Conservation (phyloP, 2,113 vertebrate species). For the Grammomys dolichurus region DNA sequence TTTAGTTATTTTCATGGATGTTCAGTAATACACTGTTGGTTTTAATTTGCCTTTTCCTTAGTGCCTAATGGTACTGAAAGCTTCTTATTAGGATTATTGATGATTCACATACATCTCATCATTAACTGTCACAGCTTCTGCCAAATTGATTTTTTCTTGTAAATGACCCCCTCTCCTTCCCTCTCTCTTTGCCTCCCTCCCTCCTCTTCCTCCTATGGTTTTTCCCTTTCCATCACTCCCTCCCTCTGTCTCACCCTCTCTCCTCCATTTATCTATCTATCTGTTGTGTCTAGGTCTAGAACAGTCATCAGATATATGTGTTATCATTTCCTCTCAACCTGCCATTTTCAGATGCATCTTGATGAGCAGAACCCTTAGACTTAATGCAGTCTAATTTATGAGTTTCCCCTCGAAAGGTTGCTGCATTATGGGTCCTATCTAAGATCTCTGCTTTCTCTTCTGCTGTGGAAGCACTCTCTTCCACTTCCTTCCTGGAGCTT, state of each 20-base stretch:
- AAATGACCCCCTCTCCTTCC: neutral
- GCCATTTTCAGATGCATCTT: neutral
- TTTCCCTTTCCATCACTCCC: neutral
- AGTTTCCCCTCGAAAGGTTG: neutral
- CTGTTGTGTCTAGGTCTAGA: neutral
- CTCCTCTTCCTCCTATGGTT: neutral
- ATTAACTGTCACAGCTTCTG: neutral
- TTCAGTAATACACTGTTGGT: neutral
- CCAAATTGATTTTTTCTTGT: neutral
- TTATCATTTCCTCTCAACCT: neutral
- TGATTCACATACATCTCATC: neutral
- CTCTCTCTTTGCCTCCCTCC: neutral
- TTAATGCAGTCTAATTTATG: slow-evolving; percentile 14
- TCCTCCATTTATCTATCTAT: neutral
- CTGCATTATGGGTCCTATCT: neutral
- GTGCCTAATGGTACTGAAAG: neutral
- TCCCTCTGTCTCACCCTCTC: neutral
- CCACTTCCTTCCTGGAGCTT: neutral
- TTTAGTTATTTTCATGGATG: neutral
- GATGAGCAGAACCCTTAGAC: neutral
- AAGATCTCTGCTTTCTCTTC: neutral
- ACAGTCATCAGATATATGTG: neutral
- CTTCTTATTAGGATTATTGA: neutral
- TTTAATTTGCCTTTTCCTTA: slow-evolving; percentile 28
- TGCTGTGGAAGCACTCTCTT: neutral